Conservation (phyloP, 2,888 invertebrate genomes). For the Stenolophus ochropezus region DNA sequence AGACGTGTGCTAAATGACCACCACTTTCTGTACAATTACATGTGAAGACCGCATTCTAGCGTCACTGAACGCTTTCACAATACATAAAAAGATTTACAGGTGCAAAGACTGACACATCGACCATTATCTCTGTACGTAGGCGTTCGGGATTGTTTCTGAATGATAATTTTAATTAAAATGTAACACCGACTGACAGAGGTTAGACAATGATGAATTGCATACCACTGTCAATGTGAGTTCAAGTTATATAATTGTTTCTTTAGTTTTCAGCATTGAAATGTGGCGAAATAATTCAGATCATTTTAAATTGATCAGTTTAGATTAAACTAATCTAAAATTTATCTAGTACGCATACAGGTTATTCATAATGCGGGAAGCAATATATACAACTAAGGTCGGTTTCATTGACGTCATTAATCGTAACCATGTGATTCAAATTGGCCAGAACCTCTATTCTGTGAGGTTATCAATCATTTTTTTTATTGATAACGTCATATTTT, state of each 20-base stretch:
- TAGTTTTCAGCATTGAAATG: no score
- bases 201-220: neutral
- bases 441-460: no score
- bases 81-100: neutral
- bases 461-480: no score
- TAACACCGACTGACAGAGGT: neutral
- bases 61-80: neutral
- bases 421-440: no score
- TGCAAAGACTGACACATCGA: neutral
- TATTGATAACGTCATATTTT: no score
- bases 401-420: no score
- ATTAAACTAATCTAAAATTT: no score
- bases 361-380: no score
- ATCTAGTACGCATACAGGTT: no score
- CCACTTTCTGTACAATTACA: neutral
- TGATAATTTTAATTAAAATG: neutral
- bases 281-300: no score
- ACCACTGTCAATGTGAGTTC: neutral
- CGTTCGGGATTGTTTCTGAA: neutral
- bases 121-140: neutral
- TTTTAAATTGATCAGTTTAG: no score
- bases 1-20: neutral
- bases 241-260: neutral
- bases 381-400: no score
- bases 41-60: neutral